Evolutionary conservation across 30 jellyfish, hydroid and myxozoan genomes (phyloP).

Genomic region (Aurelia sp.): DNA sequence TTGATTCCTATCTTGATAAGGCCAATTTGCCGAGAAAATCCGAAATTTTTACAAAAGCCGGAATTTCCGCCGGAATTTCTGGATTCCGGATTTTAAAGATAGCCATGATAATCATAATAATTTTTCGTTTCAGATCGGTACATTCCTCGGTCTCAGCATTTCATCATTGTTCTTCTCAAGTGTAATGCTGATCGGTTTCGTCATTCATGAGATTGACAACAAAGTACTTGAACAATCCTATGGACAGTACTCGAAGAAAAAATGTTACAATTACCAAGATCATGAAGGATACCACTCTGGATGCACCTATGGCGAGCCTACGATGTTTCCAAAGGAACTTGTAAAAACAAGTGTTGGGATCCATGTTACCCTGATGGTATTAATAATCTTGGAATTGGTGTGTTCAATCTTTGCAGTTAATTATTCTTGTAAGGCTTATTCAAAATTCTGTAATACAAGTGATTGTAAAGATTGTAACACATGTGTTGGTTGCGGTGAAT

Average conservation of each 20-base stretch:
- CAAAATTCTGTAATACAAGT: slow-evolving; percentile 44
- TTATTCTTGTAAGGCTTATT: slow-evolving; percentile 38
- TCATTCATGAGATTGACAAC: neutral
- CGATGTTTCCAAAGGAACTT: neutral
- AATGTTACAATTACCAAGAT: too few species aligned
- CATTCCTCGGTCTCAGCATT: slow-evolving; percentile 3
- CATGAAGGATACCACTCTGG: too few species aligned
- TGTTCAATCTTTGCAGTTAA: slow-evolving; percentile 19
- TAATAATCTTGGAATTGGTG: slow-evolving; percentile 13
- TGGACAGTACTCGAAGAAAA: neutral
- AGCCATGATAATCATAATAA: too few species aligned
- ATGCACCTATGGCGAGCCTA: neutral
- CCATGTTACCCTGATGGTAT: neutral
- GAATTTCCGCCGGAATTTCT: too few species aligned
- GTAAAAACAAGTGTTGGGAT: neutral
- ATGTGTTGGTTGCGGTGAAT: slow-evolving; percentile 47
- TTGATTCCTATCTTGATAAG: too few species aligned
- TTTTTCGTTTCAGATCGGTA: slow-evolving; percentile 9
- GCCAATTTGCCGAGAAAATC: too few species aligned
- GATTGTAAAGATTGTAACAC: neutral
- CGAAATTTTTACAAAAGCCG: too few species aligned
- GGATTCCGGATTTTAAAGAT: too few species aligned
- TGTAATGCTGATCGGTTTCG: slow-evolving; percentile 4
- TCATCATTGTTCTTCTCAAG: slow-evolving; percentile 5
- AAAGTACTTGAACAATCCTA: too few species aligned